Conservation (phyloP, 2,113 vertebrate species). For the Fregata magnificens region DNA sequence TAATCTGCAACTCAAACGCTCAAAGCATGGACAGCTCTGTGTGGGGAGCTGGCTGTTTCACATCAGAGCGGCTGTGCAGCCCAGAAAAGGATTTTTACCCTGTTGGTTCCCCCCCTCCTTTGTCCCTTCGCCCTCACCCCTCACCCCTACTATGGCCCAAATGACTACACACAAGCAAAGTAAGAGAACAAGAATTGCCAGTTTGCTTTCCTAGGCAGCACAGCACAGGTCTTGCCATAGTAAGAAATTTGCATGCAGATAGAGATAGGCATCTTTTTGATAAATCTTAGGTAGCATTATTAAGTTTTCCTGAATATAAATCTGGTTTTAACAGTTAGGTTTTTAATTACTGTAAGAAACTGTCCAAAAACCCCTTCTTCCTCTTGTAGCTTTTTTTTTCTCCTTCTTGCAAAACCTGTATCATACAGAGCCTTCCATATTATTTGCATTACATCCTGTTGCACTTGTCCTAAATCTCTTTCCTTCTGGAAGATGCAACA, state of each 20-base stretch:
- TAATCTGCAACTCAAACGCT: too few species aligned
- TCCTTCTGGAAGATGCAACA: neutral
- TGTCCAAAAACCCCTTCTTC: neutral
- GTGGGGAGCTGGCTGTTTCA: neutral
- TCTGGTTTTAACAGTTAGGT: neutral
- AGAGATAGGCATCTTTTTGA: rapidly evolving
- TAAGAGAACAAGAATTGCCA: neutral
- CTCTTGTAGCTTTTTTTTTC: neutral
- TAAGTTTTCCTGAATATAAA: neutral
- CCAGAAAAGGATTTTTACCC: neutral
- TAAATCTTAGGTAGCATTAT: neutral
- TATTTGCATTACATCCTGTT: neutral
- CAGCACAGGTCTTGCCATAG: neutral
- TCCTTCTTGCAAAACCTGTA: neutral
- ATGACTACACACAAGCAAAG: neutral
- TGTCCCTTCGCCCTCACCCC: too few species aligned
- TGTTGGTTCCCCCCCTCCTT: neutral
- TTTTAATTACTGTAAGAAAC: neutral
- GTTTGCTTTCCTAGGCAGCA: neutral
- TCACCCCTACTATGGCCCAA: neutral
- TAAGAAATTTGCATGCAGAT: neutral
- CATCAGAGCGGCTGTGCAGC: neutral
- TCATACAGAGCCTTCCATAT: neutral
- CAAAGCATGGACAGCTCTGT: neutral
- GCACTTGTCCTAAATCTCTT: neutral